A percentile compares a stretch with the other conserved stretches of the same genome.
Conservation (phyloP, 35 echinoderm and acorn worm genomes). For the Amphiura filiformis region DNA sequence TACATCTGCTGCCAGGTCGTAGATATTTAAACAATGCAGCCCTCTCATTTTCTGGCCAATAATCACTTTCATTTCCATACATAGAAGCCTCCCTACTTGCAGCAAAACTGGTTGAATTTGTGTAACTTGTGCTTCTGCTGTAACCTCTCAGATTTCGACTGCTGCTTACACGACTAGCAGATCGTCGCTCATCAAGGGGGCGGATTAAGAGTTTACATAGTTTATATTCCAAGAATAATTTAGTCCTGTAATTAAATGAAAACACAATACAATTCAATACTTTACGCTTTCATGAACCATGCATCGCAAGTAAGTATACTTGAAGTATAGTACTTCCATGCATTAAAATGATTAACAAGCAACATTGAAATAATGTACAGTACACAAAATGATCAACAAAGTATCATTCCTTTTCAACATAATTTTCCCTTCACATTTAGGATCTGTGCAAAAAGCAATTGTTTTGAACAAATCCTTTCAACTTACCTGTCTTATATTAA, state of each 20-base stretch:
- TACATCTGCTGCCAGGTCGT: slow-evolving; percentile 79
- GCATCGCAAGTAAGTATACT: too few relatives aligned
- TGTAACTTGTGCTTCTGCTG: slow-evolving; percentile 83
- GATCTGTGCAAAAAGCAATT: too few relatives aligned
- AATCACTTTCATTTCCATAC: slow-evolving; percentile 68
- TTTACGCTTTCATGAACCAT: too few relatives aligned
- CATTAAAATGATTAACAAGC: too few relatives aligned
- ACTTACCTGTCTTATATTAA: too few relatives aligned
- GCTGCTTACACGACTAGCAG: slow-evolving; percentile 59
- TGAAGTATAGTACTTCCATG: too few relatives aligned
- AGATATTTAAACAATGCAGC: slow-evolving; percentile 74
- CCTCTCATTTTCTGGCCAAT: slow-evolving; percentile 71
- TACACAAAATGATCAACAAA: too few relatives aligned
- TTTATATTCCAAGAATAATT: slow-evolving; percentile 87
- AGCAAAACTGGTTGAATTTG: slow-evolving; percentile 76
- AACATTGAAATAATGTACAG: too few relatives aligned
- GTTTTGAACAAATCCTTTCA: too few relatives aligned
- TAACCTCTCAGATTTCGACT: slow-evolving; percentile 66
- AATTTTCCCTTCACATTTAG: too few relatives aligned
- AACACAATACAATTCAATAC: background rate
- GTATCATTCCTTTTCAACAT: too few relatives aligned
- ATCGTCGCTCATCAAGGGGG: slow-evolving; percentile 70
- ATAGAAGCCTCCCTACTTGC: slow-evolving; percentile 62
- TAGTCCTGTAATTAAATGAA: slow-evolving; percentile 60
- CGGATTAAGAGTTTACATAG: slow-evolving; percentile 72